Base-by-base conservation (phyloP, 1,140 invertebrate species). In the Dinothrombium tinctorium region DNA sequence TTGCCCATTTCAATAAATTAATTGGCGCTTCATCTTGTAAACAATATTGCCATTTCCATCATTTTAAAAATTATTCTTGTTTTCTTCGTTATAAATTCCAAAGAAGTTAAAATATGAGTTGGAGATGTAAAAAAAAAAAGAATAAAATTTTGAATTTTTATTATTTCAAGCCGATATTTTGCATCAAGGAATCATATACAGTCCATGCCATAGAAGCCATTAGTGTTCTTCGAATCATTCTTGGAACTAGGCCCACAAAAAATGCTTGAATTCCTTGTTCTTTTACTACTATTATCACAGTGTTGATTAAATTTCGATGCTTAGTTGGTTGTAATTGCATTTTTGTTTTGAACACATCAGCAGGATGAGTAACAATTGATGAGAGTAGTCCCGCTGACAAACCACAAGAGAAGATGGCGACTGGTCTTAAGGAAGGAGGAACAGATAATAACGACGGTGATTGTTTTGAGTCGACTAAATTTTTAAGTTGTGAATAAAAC, bases 141-240 rank as follows among this genome's bases (percentile, higher is more conserved):
- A 38, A 38, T n/a, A 35, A 35, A 35, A 19, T 6, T 8, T 14
- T 14, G 23, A 12, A 11, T 22, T 20, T 12, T 41, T 22, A n/a
- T 45, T 17, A 45, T 31, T 46, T 50, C 24, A 41, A 28, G 8
- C 41, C 47, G 19, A 54, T 45, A 31, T 40, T 51, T 42, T 44
- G 38, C 44, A 56, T 58, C 56, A 74, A 66, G 54, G 71, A 61
- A 64, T 92, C 86, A 58, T 87, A 92, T 4, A 89, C 66, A 2
- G 83, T 89, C 86, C 86, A 92, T 6, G 83, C 75, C 70, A 87
- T 75, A 0, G 83, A 74, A 5, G 82, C 73, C 71, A 89, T 81
- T 19, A 89, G 56, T 4, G 81, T 86, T 54, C 83, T 66, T 33
- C 82, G 67, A 15, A 87, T 54, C 67, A 83, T 75, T 48, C 84